These are phyloP conservation scores for Tubiluchus corallicola DNA, from an alignment of 2,888 invertebrate species.

Conservation along the genomic window DNA sequence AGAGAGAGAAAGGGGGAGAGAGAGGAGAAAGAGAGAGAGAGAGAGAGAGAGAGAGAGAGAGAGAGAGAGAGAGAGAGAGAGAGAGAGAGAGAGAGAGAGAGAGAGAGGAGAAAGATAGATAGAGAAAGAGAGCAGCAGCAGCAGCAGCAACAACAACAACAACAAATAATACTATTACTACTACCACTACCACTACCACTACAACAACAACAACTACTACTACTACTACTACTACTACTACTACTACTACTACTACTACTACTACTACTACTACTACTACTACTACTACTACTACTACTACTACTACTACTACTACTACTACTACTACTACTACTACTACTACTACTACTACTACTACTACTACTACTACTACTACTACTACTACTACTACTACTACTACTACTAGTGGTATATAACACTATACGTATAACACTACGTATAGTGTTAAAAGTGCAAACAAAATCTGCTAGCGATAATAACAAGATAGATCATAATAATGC, in stretches of 20 bases:
- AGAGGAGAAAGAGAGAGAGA: conserved; percentile 3
- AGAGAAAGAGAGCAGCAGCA: neutral
- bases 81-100: no score
- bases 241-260: neutral
- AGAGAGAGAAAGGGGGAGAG: no score
- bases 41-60: conserved; percentile 3
- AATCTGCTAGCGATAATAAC: no score
- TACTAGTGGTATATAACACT: no score
- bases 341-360: neutral
- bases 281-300: neutral
- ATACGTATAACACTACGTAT: no score
- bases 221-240: neutral
- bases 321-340: neutral
- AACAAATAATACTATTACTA: neutral
- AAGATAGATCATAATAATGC: no score
- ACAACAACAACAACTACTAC: neutral
- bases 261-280: neutral
- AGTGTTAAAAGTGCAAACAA: no score
- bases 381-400: neutral
- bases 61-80: conserved; percentile 3
- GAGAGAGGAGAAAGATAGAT: neutral
- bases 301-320: neutral
- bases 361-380: neutral
- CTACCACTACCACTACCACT: neutral
- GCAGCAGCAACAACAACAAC: conserved; percentile 3